Evolutionary conservation across 2,113 vertebrate genomes (phyloP).

Genomic region (Glareola pratincola): DNA sequence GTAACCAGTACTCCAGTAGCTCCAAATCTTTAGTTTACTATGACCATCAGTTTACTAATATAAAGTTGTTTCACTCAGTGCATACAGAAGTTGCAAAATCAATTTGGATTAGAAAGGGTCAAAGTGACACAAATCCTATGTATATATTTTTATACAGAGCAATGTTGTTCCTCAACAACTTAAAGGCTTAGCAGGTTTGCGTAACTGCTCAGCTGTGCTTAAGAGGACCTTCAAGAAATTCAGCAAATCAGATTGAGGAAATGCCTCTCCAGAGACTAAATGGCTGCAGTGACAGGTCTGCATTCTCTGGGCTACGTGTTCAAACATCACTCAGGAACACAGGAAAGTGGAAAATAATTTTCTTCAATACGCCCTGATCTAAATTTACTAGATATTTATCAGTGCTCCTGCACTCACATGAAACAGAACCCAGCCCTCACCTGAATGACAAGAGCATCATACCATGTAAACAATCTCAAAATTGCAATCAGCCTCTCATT

Average conservation of each 20-base stretch:
- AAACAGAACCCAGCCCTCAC: neutral
- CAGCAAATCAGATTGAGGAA: neutral
- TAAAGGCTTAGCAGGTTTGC: neutral
- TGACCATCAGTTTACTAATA: neutral
- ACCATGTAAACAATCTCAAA: neutral
- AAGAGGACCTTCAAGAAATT: neutral
- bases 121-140: neutral
- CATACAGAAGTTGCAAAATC: neutral
- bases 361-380: neutral
- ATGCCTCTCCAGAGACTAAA: neutral
- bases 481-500: neutral
- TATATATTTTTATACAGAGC: neutral
- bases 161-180: neutral
- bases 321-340: neutral
- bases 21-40: neutral
- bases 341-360: neutral
- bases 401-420: neutral
- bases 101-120: neutral
- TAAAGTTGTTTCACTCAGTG: neutral
- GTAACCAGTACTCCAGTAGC: neutral
- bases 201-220: neutral
- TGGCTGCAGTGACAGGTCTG: neutral
- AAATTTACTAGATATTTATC: neutral
- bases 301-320: neutral
- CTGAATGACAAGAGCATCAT: neutral